phyloP scores from a whole-genome alignment of 2,888 invertebrate genomes.

The Drymonia ruficornis region DNA sequence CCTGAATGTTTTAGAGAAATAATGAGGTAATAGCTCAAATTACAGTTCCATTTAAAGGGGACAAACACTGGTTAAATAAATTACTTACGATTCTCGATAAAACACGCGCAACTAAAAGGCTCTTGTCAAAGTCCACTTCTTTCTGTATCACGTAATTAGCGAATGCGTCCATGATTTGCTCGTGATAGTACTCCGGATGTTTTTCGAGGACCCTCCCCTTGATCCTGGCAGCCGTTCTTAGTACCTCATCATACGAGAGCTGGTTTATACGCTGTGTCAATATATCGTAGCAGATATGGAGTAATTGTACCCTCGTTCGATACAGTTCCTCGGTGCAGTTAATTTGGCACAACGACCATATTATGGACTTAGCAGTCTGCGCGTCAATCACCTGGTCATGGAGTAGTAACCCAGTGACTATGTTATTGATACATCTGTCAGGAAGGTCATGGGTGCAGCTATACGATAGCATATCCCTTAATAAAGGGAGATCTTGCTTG shows the following conservation, averaged over 20 bases:
- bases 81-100: constrained; percentile 84
- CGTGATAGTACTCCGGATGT: constrained; percentile 85
- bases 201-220: constrained; percentile 72
- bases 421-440: constrained; percentile 76
- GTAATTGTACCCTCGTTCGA: constrained; percentile 73
- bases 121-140: constrained; percentile 78
- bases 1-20: no score
- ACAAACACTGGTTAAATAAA: no score
- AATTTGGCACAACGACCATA: constrained; percentile 83
- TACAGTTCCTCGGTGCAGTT: constrained; percentile 64
- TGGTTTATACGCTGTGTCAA: constrained; percentile 71
- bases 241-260: constrained; percentile 75
- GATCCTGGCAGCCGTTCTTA: constrained; percentile 77
- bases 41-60: no score
- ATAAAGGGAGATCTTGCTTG: constrained; percentile 71
- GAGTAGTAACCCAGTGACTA: constrained; percentile 79
- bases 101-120: constrained; percentile 77
- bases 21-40: no score
- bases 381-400: constrained; percentile 72
- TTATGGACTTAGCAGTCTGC: constrained; percentile 77
- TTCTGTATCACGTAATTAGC: constrained; percentile 79
- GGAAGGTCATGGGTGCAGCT: constrained; percentile 77
- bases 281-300: constrained; percentile 80
- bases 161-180: constrained; percentile 83
- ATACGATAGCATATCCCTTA: constrained; percentile 84